Conservation (phyloP, 2,888 invertebrate species). For the Mallateleia sp. region DNA sequence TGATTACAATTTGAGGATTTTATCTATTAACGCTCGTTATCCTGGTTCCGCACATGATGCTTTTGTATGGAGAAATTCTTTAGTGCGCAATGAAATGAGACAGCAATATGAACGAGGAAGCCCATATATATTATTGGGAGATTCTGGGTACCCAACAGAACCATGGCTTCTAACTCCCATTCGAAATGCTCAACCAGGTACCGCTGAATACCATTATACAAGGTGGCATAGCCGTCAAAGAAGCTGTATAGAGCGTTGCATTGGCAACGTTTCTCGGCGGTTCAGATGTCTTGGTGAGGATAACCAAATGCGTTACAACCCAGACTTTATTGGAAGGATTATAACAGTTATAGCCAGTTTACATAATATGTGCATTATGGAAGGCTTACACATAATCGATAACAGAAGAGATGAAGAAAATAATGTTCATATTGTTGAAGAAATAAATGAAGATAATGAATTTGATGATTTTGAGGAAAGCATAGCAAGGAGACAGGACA, state of each 20-base stretch:
- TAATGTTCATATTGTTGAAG: conserved; percentile 6
- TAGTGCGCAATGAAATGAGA: no score
- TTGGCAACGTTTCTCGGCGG: background rate
- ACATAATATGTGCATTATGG: conserved; percentile 10
- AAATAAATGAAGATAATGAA: conserved; percentile 1
- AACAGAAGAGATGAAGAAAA: background rate
- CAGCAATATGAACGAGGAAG: no score
- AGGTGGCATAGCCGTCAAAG: conserved; percentile 12
- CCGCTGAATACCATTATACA: conserved; percentile 1
- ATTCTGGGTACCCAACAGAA: conserved; percentile 1
- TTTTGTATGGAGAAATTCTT: no score
- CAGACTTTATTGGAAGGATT: conserved; percentile 6
- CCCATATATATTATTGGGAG: conserved; percentile 1
- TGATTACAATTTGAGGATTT: no score
- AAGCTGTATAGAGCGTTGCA: conserved; percentile 8
- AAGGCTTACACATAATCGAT: background rate
- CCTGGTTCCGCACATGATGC: no score
- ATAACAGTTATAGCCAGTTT: background rate
- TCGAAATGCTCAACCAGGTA: conserved; percentile 3
- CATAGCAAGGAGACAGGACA: background rate
- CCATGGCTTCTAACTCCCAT: conserved; percentile 3
- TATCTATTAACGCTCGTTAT: no score
- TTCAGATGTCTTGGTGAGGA: conserved; percentile 22
- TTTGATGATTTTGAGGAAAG: background rate
- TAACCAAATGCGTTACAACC: conserved; percentile 5